Conservation (phyloP, 2,797 vertebrate species). For the Lophius americanus region DNA sequence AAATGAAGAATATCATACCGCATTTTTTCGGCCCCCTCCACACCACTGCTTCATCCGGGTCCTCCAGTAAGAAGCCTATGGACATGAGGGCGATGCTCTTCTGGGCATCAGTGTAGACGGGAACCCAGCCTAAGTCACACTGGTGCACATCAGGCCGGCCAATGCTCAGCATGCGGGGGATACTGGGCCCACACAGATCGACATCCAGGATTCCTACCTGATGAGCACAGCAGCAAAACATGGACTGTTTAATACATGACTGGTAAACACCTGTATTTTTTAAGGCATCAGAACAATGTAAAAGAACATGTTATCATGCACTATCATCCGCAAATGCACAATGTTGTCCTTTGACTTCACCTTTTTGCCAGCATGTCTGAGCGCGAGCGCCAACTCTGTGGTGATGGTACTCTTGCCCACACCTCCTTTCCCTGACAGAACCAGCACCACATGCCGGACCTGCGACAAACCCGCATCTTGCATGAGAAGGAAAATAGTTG, state of each 20-base stretch:
- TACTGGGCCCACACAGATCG: constrained; percentile 96
- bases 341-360: constrained; percentile 65
- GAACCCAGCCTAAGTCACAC: constrained; percentile 93
- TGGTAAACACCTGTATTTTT: neutral
- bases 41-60: constrained; percentile 91
- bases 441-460: constrained; percentile 86
- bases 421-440: constrained; percentile 95
- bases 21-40: constrained; percentile 98
- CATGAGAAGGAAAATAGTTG: constrained; percentile 14
- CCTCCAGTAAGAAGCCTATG: constrained; percentile 93
- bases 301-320: too few relatives aligned
- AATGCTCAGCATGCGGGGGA: constrained; percentile 89
- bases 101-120: constrained; percentile 87
- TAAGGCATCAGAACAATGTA: neutral
- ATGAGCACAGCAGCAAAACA: constrained; percentile 2
- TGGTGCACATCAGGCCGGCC: constrained; percentile 88
- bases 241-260: neutral
- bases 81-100: constrained; percentile 92
- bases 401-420: constrained; percentile 97
- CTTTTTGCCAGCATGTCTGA: constrained; percentile 87
- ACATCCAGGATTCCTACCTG: constrained; percentile 96
- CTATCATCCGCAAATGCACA: too few relatives aligned
- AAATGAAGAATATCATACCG: constrained; percentile 69
- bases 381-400: constrained; percentile 88
- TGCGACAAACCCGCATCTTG: constrained; percentile 78